Conservation (phyloP, 1,140 invertebrate genomes). For the Neoseiulus cucumeris region DNA sequence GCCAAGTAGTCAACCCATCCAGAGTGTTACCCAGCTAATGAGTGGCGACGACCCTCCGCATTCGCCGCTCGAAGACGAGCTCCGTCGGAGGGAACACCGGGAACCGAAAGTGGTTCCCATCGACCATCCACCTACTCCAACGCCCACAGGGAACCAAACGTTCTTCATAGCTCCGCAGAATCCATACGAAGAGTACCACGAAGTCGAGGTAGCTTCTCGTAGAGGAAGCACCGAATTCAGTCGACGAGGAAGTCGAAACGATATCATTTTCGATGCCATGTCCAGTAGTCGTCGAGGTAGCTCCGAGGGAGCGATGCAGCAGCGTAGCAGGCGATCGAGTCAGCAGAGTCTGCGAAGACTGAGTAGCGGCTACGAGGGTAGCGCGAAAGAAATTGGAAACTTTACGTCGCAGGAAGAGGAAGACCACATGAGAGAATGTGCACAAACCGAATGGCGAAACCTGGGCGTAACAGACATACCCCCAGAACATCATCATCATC, state of each 20-base stretch:
- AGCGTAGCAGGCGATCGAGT: neutral
- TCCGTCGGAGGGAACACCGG: neutral
- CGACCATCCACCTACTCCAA: conserved; percentile 2
- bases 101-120: neutral
- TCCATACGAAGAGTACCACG: neutral
- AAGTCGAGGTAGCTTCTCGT: neutral
- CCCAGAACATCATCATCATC: neutral
- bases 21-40: conserved; percentile 9
- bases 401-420: conserved; percentile 2
- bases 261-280: neutral
- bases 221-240: neutral
- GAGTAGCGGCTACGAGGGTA: conserved; percentile 4
- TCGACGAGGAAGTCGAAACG: neutral
- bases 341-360: neutral
- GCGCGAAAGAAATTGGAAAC: neutral
- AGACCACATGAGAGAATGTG: conserved; percentile 8
- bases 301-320: neutral
- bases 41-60: neutral
- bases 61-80: neutral
- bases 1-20: conserved; percentile 6
- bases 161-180: conserved; percentile 9
- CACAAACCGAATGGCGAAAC: conserved; percentile 1
- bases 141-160: neutral
- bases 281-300: neutral
- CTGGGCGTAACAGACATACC: neutral